Base-by-base conservation (phyloP, 2,888 invertebrate species). In the Clunio marinus region DNA sequence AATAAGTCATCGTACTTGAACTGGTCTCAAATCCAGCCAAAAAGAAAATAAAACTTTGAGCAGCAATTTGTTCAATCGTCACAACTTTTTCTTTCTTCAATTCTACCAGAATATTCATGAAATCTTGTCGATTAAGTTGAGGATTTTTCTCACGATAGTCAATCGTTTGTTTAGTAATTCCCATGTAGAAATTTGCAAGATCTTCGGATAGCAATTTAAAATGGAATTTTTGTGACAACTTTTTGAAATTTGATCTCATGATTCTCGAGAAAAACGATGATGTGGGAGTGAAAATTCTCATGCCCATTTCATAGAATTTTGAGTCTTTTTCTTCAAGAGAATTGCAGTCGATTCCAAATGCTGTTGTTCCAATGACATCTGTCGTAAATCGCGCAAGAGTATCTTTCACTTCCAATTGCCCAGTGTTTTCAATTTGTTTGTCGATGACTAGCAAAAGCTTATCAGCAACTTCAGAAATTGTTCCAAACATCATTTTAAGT, bases 1-100 rank as follows among this genome's bases (percentile, higher is more conserved):
- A 74, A 69, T 76, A 77, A 15, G 75, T 75, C 25, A 78, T 71
- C 0, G 78, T 74, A 0, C 77, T 73, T 0, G 80, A 77, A 0
- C 77, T 77, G 0, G 79, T 79, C 70, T 80, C 80, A 69, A 77
- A 80, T 2, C 80, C 80, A 28, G 77, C 80, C 25, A 76, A 77
- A 76, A 81, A 81, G 71, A 80, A 80, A 5, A 78, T 72, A 17
- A 78, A 75, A n/a, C 75, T 73, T 22, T 78, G 76, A 2, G 78
- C 76, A 2, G 75, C 73, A 8, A 71, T 17, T 60, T 71, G 70
- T 4, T 65, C 65, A 2, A 73, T 73, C 72, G 41, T 65, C 2
- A 69, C 62, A 32, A 74, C 73, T 66, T 79, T 79, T 22, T 72
- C 73, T 41, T 75, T 77, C 70, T 73, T 74, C 37, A 75, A 60